Base-by-base conservation (phyloP, 2,888 invertebrate species). In the Teinopalpus imperialis region DNA sequence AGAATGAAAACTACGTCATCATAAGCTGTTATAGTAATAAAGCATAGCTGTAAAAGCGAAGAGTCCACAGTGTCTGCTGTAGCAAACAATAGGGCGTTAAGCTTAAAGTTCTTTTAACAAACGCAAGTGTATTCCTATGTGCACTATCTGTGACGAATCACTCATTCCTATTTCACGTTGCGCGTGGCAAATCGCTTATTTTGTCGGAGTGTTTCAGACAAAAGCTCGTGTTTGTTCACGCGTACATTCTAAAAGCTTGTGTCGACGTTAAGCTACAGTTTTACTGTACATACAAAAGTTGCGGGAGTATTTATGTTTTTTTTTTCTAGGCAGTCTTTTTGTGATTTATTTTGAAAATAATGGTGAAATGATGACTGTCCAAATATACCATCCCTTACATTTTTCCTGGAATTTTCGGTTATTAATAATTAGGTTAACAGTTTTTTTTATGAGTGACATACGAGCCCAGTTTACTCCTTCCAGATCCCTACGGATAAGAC, bases 161-260 rank as follows among this genome's bases (percentile, higher is more conserved):
- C 57, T 54, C 65, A 70, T 73, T 75, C 57, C 66, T 66, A 73
- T 73, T 71, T 67, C 48, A 61, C 62, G 56, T 59, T 45, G 54
- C 40, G 61, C 64, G 63, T 63, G 56, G 54, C 62, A 41, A 71
- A 73, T 73, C 53, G 62, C 51, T 57, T 57, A 61, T 65, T 64
- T 63, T 63, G 63, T 66, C 60, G 57, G 29, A 41, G 46, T 37
- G 41, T 48, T 49, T 45, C 46, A 54, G 43, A 56, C 53, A 53
- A 51, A 53, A 42, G 49, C 29, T 27, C 43, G 47, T 51, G 43
- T 56, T 51, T 53, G 53, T 44, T 43, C 49, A 48, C 40, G 45
- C 45, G 45, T 46, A 23, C 40, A 34, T 40, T 46, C 45, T 46
- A 46, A 46, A 45, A 46, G 45, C 45, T 46, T 23, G 45, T 35